Conservation (phyloP, 2,888 invertebrate genomes). For the Globia sparganii region DNA sequence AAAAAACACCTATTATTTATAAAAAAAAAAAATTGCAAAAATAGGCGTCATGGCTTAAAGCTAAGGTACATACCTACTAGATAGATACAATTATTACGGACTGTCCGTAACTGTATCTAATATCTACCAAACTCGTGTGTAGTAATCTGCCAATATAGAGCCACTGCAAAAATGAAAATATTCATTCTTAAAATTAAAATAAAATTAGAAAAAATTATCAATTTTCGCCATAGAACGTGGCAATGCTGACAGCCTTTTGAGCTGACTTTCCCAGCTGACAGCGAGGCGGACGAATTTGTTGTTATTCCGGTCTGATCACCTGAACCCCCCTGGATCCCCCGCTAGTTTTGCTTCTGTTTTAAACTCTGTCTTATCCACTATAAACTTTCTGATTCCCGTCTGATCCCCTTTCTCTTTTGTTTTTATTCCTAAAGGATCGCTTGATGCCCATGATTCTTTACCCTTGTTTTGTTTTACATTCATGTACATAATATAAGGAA, state of each 20-base stretch:
- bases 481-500: too few species aligned
- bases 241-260: neutral
- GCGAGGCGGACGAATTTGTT: neutral
- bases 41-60: neutral
- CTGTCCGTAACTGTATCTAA: neutral
- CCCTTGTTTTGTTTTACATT: too few species aligned
- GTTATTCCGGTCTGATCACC: too few species aligned
- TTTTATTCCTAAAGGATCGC: too few species aligned
- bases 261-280: neutral
- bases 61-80: neutral
- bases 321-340: too few species aligned
- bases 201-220: neutral
- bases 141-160: too few species aligned
- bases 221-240: neutral
- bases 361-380: too few species aligned
- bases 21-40: neutral
- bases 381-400: too few species aligned
- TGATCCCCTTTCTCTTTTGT: too few species aligned
- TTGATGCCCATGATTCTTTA: neutral
- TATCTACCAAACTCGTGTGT: neutral
- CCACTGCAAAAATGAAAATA: neutral
- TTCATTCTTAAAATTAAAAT: neutral
- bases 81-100: neutral
- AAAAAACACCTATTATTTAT: constrained; percentile 3
- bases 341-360: too few species aligned